Conservation (phyloP, 2,113 vertebrate species). For the Garra rufa region DNA sequence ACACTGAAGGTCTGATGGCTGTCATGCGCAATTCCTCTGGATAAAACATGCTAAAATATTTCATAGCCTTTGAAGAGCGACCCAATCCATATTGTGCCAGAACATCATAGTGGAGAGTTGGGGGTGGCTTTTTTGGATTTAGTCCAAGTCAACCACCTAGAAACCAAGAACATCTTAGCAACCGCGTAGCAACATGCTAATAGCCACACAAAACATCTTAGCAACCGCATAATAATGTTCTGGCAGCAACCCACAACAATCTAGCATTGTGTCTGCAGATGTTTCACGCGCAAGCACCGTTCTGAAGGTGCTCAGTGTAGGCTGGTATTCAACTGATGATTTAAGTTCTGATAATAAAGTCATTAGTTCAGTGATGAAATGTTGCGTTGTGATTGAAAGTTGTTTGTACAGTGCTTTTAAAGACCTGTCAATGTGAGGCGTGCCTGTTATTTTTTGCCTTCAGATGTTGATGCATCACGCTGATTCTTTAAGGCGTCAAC, state of each 20-base stretch:
- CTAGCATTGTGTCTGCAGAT: background rate
- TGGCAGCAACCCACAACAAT: background rate
- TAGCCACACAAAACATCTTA: slow-evolving; percentile 24
- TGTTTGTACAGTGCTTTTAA: background rate
- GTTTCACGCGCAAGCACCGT: background rate
- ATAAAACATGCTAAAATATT: background rate
- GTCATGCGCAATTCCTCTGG: background rate
- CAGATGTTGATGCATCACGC: slow-evolving; percentile 57
- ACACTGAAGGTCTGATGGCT: background rate
- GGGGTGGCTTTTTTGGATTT: slow-evolving; percentile 22
- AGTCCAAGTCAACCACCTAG: background rate
- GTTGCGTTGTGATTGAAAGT: background rate
- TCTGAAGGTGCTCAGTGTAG: too few relatives aligned
- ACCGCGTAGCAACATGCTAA: slow-evolving; percentile 21
- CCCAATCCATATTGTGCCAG: background rate
- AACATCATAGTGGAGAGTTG: too few relatives aligned
- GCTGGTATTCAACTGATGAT: background rate
- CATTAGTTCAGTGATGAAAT: background rate
- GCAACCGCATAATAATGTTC: slow-evolving; percentile 22
- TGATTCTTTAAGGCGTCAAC: slow-evolving; percentile 43
- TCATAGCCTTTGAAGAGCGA: background rate
- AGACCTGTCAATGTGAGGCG: background rate
- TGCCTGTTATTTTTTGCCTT: slow-evolving; percentile 10
- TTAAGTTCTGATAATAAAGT: background rate
- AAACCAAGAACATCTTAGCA: slow-evolving; percentile 16